Evolutionary conservation across 2,888 invertebrate species (phyloP).

Genomic region (Macrosoma leucophasiata): DNA sequence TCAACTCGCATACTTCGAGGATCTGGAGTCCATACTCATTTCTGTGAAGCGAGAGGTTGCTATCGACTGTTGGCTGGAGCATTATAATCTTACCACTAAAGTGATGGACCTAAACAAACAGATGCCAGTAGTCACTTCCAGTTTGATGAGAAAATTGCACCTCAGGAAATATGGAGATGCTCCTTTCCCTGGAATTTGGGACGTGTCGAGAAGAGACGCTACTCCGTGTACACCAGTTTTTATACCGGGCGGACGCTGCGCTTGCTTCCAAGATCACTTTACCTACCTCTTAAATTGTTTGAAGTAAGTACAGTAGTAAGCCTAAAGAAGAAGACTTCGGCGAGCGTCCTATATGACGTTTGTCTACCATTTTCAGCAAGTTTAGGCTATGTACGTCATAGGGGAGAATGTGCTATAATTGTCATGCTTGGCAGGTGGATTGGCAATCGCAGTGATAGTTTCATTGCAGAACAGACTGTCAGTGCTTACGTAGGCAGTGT

Average conservation of each 20-base stretch:
- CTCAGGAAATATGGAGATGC: slow-evolving; percentile 35
- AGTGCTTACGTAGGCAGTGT: too few relatives aligned
- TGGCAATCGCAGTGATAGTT: too few relatives aligned
- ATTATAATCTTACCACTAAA: slow-evolving; percentile 34
- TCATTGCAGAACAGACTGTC: too few relatives aligned
- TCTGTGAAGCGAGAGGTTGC: slow-evolving; percentile 54
- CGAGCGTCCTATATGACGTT: too few relatives aligned
- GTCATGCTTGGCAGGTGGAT: too few relatives aligned
- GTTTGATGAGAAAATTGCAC: slow-evolving; percentile 47
- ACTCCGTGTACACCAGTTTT: slow-evolving; percentile 30
- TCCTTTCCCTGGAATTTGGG: slow-evolving; percentile 7
- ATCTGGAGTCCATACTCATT: slow-evolving; percentile 50
- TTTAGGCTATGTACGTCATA: too few relatives aligned
- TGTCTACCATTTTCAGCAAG: too few relatives aligned
- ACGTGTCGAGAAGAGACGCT: slow-evolving; percentile 8
- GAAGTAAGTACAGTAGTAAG: slow-evolving; percentile 35
- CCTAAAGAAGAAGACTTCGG: too few relatives aligned
- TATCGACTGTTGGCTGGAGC: slow-evolving; percentile 37
- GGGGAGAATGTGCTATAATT: too few relatives aligned
- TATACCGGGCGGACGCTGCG: slow-evolving; percentile 34
- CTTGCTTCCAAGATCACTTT: slow-evolving; percentile 41
- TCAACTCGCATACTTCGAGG: slow-evolving; percentile 33
- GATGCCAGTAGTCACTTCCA: slow-evolving; percentile 43
- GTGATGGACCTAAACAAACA: slow-evolving; percentile 44
- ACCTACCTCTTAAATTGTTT: slow-evolving; percentile 43